phyloP scores from a whole-genome alignment of 2,113 vertebrate genomes.

The Xyrauchen texanus region DNA sequence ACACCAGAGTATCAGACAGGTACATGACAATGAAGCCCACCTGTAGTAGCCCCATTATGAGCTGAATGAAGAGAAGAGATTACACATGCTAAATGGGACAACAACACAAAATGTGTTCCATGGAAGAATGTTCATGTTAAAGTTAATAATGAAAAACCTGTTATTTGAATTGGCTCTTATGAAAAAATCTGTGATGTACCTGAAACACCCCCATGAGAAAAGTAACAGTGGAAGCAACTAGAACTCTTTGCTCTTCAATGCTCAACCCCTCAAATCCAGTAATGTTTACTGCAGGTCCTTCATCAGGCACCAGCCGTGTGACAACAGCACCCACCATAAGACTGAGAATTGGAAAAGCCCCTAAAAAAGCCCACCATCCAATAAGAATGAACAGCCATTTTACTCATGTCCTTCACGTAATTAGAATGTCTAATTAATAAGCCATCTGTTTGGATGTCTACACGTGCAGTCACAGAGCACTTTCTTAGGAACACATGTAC shows the following conservation, averaged over 20 bases:
- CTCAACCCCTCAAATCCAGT: constrained; percentile 60
- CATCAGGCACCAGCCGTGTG: constrained; percentile 67
- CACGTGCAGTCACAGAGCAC: too few relatives aligned
- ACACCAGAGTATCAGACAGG: constrained; percentile 88
- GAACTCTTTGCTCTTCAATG: constrained; percentile 69
- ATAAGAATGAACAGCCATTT: background rate
- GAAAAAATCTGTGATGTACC: constrained; percentile 66
- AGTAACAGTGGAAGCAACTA: constrained; percentile 84
- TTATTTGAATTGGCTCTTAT: too few relatives aligned
- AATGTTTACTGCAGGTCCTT: constrained; percentile 43
- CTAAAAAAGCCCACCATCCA: constrained; percentile 60
- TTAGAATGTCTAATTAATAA: background rate
- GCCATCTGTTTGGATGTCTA: too few relatives aligned
- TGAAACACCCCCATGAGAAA: constrained; percentile 86
- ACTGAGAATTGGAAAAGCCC: constrained; percentile 87
- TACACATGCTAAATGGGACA: background rate
- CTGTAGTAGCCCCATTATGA: constrained; percentile 81
- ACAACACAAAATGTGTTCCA: too few relatives aligned
- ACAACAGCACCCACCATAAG: constrained; percentile 85
- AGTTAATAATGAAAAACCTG: too few relatives aligned
- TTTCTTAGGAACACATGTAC: too few relatives aligned
- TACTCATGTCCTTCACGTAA: background rate
- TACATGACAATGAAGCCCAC: constrained; percentile 91
- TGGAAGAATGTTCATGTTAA: too few relatives aligned
- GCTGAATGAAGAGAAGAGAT: constrained; percentile 65